Conservation (phyloP, 2,797 vertebrate genomes). For the Danio albolineatus region DNA sequence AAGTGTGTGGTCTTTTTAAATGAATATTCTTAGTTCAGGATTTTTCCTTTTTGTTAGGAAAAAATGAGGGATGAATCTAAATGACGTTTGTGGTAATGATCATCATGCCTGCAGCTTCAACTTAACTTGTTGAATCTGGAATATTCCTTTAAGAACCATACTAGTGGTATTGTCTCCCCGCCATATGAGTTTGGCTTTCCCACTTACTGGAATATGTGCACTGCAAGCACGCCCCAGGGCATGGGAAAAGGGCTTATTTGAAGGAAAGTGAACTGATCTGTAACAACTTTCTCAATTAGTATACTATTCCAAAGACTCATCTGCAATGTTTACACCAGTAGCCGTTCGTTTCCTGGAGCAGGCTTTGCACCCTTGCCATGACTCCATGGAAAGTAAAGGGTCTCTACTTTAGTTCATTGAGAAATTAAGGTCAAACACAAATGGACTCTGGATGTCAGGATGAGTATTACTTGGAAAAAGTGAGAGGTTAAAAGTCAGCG, state of each 20-base stretch:
- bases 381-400: slow-evolving; percentile 62
- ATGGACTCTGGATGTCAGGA: slow-evolving; percentile 6
- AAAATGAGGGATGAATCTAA: too few species aligned
- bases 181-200: slow-evolving; percentile 15
- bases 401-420: slow-evolving; percentile 62
- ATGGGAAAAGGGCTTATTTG: slow-evolving; percentile 70
- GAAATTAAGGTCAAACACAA: slow-evolving; percentile 46
- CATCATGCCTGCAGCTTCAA: not conserved
- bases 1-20: too few species aligned
- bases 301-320: slow-evolving; percentile 68
- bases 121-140: slow-evolving; percentile 4
- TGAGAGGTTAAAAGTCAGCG: not conserved
- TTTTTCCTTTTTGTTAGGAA: too few species aligned
- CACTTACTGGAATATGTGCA: slow-evolving; percentile 40
- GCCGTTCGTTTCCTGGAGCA: slow-evolving; percentile 51
- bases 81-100: not conserved
- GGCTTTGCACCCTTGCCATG: slow-evolving; percentile 61
- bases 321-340: slow-evolving; percentile 55
- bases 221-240: slow-evolving; percentile 58
- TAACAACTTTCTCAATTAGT: slow-evolving; percentile 68
- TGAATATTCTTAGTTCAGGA: too few species aligned
- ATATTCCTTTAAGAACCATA: slow-evolving; percentile 21
- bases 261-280: slow-evolving; percentile 66
- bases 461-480: slow-evolving; percentile 38
- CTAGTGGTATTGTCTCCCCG: slow-evolving; percentile 23